Percentiles rank a stretch among this genome's conserved stretches.
Conservation (phyloP, 2,797 vertebrate genomes). For the Rhinatrema bivittatum region DNA sequence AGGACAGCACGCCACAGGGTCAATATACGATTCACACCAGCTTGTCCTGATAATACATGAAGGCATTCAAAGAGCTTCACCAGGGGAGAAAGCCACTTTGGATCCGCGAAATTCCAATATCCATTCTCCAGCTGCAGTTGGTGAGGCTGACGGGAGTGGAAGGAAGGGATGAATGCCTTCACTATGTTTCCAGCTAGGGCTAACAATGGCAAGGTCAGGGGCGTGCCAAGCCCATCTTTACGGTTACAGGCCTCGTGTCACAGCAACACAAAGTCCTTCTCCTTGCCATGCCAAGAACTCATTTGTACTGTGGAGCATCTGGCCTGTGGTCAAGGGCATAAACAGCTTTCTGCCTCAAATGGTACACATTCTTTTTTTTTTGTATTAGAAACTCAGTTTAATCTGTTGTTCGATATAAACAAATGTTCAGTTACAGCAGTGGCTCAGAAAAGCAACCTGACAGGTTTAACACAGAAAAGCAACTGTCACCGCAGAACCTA, state of each 20-base stretch:
- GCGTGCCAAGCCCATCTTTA: slow-evolving; percentile 31
- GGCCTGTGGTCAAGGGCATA: slow-evolving; percentile 5
- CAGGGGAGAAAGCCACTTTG: background rate
- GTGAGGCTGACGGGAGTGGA: background rate
- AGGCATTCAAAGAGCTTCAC: background rate
- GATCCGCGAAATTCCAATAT: slow-evolving; percentile 41
- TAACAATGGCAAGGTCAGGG: slow-evolving; percentile 22
- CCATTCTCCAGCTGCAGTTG: slow-evolving; percentile 30
- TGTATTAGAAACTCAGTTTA: background rate
- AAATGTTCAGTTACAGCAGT: no score
- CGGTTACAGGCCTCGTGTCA: slow-evolving; percentile 17
- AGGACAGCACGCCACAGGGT: background rate
- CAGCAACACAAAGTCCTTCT: background rate
- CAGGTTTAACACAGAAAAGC: no score
- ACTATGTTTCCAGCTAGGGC: slow-evolving; percentile 16
- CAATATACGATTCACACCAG: background rate
- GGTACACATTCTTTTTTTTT: background rate
- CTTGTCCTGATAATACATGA: no score
- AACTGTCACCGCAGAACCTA: no score
- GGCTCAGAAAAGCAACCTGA: no score
- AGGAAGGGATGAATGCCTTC: slow-evolving; percentile 21
- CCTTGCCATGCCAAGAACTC: slow-evolving; percentile 12
- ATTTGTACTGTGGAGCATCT: slow-evolving; percentile 5
- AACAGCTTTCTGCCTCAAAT: background rate
- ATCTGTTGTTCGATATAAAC: background rate